These are phyloP conservation scores for Drosophila insularis DNA, from an alignment of 1,140 invertebrate genomes.

Conservation along the genomic window DNA sequence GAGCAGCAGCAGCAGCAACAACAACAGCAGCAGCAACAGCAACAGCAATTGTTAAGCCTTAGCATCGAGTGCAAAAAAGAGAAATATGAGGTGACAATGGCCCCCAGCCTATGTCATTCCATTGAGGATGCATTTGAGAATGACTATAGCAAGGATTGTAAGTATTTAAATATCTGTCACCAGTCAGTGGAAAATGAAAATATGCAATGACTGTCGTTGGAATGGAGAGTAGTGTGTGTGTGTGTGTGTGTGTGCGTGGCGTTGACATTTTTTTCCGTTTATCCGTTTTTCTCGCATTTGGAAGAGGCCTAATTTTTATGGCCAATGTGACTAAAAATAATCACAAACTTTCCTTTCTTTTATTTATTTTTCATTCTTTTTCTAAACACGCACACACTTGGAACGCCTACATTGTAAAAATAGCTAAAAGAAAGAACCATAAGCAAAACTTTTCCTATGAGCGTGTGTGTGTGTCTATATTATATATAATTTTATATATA, in stretches of 20 bases:
- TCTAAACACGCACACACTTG: constrained; percentile 41
- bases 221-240: background rate
- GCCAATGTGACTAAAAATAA: constrained; percentile 46
- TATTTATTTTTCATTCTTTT: constrained; percentile 39
- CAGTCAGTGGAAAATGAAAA: background rate
- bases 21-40: constrained; percentile 50
- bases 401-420: constrained; percentile 62
- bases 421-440: constrained; percentile 50
- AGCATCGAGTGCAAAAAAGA: constrained; percentile 78
- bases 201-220: background rate
- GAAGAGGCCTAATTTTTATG: constrained; percentile 59
- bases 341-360: constrained; percentile 41
- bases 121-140: constrained; percentile 80
- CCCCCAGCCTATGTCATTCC: constrained; percentile 66
- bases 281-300: constrained; percentile 38
- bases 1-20: constrained; percentile 47
- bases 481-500: background rate
- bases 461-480: constrained; percentile 36
- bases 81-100: constrained; percentile 66
- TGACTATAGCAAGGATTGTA: constrained; percentile 81
- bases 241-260: background rate
- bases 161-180: constrained; percentile 50
- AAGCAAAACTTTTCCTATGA: constrained; percentile 50
- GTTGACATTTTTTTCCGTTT: background rate
- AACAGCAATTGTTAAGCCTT: constrained; percentile 65